Evolutionary conservation across 2,888 invertebrate genomes (phyloP).

Genomic region (Amphimallon solstitiale): DNA sequence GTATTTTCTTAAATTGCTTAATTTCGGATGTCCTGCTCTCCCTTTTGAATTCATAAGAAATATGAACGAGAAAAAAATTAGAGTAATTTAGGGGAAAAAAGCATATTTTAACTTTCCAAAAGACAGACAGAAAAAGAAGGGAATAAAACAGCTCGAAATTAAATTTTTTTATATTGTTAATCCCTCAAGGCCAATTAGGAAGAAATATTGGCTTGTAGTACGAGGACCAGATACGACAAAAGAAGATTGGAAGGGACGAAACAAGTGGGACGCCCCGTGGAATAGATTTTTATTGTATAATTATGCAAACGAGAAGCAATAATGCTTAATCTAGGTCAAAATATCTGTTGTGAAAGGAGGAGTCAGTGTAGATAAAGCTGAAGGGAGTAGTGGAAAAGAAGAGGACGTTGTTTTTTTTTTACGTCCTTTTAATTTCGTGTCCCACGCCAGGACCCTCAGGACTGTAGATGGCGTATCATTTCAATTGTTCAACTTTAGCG

Average conservation of each 20-base stretch:
- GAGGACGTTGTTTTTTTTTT: constrained; percentile 1
- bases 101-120: too few species aligned
- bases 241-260: background rate
- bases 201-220: constrained; percentile 3
- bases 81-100: too few species aligned
- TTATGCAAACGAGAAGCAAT: constrained; percentile 11
- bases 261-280: background rate
- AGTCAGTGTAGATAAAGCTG: background rate
- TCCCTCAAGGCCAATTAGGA: too few species aligned
- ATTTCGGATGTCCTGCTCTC: too few species aligned
- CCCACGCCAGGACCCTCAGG: background rate
- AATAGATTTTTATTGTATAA: constrained; percentile 23
- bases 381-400: background rate
- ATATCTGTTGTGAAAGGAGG: background rate
- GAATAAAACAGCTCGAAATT: too few species aligned
- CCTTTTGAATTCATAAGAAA: too few species aligned
- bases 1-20: too few species aligned
- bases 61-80: too few species aligned
- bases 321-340: constrained; percentile 24
- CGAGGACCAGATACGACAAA: background rate
- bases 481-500: constrained; percentile 23
- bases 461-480: constrained; percentile 7
- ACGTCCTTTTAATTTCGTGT: constrained; percentile 6
- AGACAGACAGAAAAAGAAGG: too few species aligned
- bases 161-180: too few species aligned